Evolutionary conservation across 2,888 invertebrate genomes (phyloP), one percentile per base, ranked within the genome.

Genomic region (Achlya flavicornis): DNA sequence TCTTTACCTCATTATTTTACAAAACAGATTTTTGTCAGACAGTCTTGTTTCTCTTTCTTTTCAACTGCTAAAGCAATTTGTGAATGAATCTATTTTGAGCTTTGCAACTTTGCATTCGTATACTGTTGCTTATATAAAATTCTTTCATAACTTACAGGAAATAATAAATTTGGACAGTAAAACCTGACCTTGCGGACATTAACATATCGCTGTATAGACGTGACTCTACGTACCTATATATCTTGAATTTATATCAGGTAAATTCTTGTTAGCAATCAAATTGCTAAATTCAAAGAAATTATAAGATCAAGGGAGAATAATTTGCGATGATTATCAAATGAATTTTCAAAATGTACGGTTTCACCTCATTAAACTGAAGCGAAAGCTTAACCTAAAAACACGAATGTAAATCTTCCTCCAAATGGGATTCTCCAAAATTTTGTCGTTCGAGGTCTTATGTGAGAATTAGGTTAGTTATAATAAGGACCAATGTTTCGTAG

Each of bases 91-190:
- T 19, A 53, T 53, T 53, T 19, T 19, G n/a, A 19, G n/a, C 1
- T 46, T 46, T 4, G 53, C 53, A 53, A 19, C 16, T 4, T 6
- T 53, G 19, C n/a, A 46, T 46, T n/a, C 6, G n/a, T 46, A 46
- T 46, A 46, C 3, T 4, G 43, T 14, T 4, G n/a, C 32, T 33
- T 58, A 68, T 71, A 72, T 68, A 70, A 71, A 72, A 73, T 76
- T 71, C 64, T 78, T 75, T 72, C 66, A 65, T 64, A 35, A 70
- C 69, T 71, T 68, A 66, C 73, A 75, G 83, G 80, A 83, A 78
- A 79, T 73, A 78, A 77, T 79, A 83, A 82, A 80, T 8, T 73
- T 69, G 65, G 72, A 64, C 67, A 69, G 67, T 80, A 79, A 77
- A 81, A 74, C 53, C 64, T 66, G 79, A 73, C 82, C 82, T 83